These are phyloP conservation scores for Planiliza haematocheilus DNA, from an alignment of 2,113 vertebrate genomes.

Conservation along the genomic window DNA sequence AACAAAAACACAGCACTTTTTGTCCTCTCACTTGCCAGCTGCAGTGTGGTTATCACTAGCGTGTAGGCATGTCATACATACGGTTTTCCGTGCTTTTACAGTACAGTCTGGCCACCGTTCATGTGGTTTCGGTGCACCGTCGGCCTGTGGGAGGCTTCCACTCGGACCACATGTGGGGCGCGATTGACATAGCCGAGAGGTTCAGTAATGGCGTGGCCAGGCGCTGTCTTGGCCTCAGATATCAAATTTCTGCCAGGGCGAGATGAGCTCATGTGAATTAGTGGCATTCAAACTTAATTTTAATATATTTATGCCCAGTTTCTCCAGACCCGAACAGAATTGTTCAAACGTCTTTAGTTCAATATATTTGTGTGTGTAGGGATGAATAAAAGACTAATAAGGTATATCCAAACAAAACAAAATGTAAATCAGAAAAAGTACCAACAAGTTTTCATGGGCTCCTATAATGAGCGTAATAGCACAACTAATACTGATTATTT, in stretches of 20 bases:
- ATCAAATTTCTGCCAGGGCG: constrained; percentile 7
- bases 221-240: constrained; percentile 29
- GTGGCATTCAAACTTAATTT: constrained; percentile 4
- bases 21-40: constrained; percentile 32
- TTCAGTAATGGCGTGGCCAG: constrained; percentile 39
- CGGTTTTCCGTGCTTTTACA: constrained; percentile 64
- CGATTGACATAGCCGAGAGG: constrained; percentile 18
- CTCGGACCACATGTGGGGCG: constrained; percentile 24
- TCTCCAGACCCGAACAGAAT: background rate
- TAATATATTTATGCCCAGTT: constrained; percentile 5
- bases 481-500: background rate
- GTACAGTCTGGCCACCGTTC: constrained; percentile 48
- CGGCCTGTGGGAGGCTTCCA: constrained; percentile 39
- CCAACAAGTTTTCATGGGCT: background rate
- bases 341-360: background rate
- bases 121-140: constrained; percentile 44
- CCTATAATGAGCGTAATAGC: background rate
- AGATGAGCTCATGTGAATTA: constrained; percentile 55
- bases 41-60: constrained; percentile 50
- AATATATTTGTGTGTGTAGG: background rate
- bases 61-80: constrained; percentile 44
- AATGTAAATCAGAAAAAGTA: background rate
- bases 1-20: constrained; percentile 53
- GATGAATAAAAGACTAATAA: background rate
- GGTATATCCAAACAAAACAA: too few species aligned